Conservation (phyloP, 2,113 vertebrate species). For the Turdus rufiventris region DNA sequence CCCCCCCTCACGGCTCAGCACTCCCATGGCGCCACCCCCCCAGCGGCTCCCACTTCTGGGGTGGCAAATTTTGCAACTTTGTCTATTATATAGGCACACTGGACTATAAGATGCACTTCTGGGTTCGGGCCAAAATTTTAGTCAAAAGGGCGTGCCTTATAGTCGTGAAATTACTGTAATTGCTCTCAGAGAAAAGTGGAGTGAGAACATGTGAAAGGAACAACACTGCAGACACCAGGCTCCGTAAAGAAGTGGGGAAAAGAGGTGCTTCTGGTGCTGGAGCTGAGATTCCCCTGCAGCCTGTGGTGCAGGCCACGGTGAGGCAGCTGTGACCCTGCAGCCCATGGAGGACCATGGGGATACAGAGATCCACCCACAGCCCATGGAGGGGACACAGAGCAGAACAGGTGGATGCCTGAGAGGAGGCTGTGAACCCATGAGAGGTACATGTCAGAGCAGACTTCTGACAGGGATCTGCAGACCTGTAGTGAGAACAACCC, state of each 20-base stretch:
- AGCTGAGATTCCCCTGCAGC: background rate
- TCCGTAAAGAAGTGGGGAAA: background rate
- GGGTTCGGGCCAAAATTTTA: too few species aligned
- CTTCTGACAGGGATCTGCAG: background rate
- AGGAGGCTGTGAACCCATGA: background rate
- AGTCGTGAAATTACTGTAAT: background rate
- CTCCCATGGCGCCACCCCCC: too few species aligned
- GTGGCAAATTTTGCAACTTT: too few species aligned
- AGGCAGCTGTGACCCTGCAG: too few species aligned
- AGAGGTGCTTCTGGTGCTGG: background rate
- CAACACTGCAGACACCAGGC: background rate
- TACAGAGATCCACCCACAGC: background rate
- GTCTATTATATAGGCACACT: too few species aligned
- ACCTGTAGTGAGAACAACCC: background rate
- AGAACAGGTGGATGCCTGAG: background rate
- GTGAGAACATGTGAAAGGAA: background rate
- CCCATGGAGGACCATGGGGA: accelerated
- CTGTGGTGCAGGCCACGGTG: background rate
- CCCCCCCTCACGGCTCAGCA: too few species aligned
- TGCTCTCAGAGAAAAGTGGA: background rate
- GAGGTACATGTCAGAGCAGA: background rate
- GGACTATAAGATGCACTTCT: too few species aligned
- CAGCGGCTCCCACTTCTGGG: too few species aligned
- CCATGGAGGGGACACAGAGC: accelerated
- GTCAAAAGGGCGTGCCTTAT: too few species aligned